Base-by-base conservation (phyloP, 2,113 vertebrate species). In the Vulpes ferrilata region DNA sequence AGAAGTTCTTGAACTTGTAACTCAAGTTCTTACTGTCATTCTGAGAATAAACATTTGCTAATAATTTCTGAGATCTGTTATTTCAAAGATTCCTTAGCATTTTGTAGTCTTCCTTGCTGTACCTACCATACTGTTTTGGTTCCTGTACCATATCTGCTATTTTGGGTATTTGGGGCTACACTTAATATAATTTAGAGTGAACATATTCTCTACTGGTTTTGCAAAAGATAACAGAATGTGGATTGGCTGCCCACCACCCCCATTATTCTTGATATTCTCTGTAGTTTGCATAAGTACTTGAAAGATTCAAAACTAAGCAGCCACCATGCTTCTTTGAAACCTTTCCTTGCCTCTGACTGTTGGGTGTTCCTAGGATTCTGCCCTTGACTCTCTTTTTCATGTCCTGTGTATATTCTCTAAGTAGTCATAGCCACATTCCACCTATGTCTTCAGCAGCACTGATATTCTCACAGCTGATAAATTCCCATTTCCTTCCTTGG, bases 211-310 rank as follows among this genome's bases (percentile, higher is more conserved):
- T 62, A 15, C 59, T 74, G 17, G 48, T 48, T 86, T 90, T 25
- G 81, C 23, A 65, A 32, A 57, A 74, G 19, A n/a, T 78, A 11
- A 35, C 16, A 57, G 8, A 53, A 23, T 71, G 32, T 81, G 64
- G 7, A 74, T 74, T 82, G n/a, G 6, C 74, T 55, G 2, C 35
- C 71, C 32, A 4, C 67, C 16, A 22, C 32, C 22, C 55, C 38
- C 38, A 16, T 69, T 87, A 57, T 30, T 91, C 55, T 95, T 83
- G n/a, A 55, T 92, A 19, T 81, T 67, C 92, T 82, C 7, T 73
- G 13, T 85, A 80, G 57, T 95, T 89, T 95, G 93, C 73, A 62
- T 55, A 25, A 95, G 35, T 51, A 65, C 59, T 93, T 92, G 25
- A 35, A 85, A 84, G 22, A 73, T 57, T 95, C 19, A 79, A 78